Evolutionary conservation across 2,888 invertebrate genomes (phyloP), one percentile per base, ranked within the genome.

Genomic region (Hydrotaea cyrtoneurina): DNA sequence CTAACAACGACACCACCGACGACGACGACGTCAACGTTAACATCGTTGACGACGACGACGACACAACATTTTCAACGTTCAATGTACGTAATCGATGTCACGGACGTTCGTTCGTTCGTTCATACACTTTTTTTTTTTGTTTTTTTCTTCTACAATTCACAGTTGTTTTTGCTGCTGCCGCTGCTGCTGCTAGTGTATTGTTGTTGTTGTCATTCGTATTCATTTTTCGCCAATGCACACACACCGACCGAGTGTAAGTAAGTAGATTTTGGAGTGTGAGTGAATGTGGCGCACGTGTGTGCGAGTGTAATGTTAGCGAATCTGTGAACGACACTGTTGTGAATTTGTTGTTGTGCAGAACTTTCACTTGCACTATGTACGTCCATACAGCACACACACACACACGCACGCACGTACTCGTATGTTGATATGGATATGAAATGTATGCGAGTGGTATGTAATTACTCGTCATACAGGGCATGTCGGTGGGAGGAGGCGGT

Each of bases 1-100:
- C 31, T 31, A 31, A 43, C 43, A 43, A n/a, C n/a, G n/a, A 1
- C n/a, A 50, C 3, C 76, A 64, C 73, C 39, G 23, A 73, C 84
- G 76, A 81, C 87, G 78, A 73, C 78, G 39, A 39, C 75, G 59
- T 46, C 83, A 59, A 26, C 78, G 59, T 46, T 78, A 77, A 55
- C 82, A 59, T 31, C 75, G 57, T 31, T 62, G 50, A 46, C 83
- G 62, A 62, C 69, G 26, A 71, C 64, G 39, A 79, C 82, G 26
- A 78, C 79, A 85, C 85, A 86, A 82, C 83, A 88, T 88, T 87
- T 88, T 88, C 79, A 85, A 85, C 85, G 85, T 85, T 85, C 85
- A 85, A 85, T 85, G 85, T 85, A 85, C 85, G 85, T 85, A 85
- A 85, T 85, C 85, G 85, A 85, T 85, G 85, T 85, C 85, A 85